Conservation (phyloP, 2,888 invertebrate genomes). For the Lacanobia wlatinum region DNA sequence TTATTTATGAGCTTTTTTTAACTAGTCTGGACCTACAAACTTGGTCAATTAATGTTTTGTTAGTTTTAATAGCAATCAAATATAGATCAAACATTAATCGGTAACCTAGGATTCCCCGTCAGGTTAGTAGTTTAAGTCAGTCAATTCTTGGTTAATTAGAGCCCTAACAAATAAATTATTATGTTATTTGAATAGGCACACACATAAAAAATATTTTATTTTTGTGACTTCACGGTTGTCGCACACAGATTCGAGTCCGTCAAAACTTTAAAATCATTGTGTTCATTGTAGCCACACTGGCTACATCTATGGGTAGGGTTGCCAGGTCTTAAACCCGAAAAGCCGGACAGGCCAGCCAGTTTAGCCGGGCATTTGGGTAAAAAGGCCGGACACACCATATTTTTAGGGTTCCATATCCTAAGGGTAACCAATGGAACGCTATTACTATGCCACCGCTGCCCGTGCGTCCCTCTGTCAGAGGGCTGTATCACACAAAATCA, state of each 20-base stretch:
- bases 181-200: neutral
- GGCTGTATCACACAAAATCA: too few relatives aligned
- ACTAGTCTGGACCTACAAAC: neutral
- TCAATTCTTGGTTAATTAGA: neutral
- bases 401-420: too few relatives aligned
- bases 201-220: neutral
- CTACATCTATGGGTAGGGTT: neutral
- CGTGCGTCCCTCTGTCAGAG: too few relatives aligned
- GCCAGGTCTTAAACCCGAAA: too few relatives aligned
- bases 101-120: too few relatives aligned
- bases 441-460: too few relatives aligned
- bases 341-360: too few relatives aligned
- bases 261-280: neutral
- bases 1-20: constrained; percentile 18
- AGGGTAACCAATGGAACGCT: too few relatives aligned
- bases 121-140: neutral
- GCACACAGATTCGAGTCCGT: constrained; percentile 9
- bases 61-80: neutral
- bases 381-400: too few relatives aligned
- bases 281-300: constrained; percentile 10
- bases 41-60: neutral
- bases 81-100: neutral
- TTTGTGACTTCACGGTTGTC: neutral
- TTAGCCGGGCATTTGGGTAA: too few relatives aligned
- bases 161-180: neutral